Base-by-base conservation (phyloP, 2,113 vertebrate species). In the Hoplias malabaricus region DNA sequence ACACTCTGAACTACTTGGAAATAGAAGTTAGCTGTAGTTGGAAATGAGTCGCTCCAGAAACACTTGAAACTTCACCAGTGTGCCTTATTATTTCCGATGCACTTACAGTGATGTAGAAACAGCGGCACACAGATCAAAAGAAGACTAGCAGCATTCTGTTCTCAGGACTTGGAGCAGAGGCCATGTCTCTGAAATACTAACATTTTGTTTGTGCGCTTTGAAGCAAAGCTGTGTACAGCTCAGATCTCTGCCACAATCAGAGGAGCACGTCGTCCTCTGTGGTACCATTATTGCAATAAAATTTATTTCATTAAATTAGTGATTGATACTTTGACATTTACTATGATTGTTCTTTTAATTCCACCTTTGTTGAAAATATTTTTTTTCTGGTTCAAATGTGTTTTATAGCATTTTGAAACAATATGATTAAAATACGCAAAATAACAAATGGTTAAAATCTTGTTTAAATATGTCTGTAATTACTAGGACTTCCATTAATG, bases 181-280 rank as follows among this genome's bases (percentile, higher is more conserved):
- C 54, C 57, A 31, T 70, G 19, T 62, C 62, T 79, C 54, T 25
- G 75, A 82, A 21, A 43, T 82, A 82, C 73, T 83, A 87, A 88
- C 65, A 69, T 62, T 34, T 38, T 85, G 80, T 84, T 68, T 59
- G 56, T 85, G 85, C 87, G 86, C 82, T 87, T 89, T 88, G 85
- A 84, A 88, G 82, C 84, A 88, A 88, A 89, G 86, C 86, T 88
- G 75, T 82, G 79, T 82, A 82, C 69, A 69, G 43, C 78, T 77
- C 75, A 62, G 29, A 56, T 19, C 31, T 81, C 4, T 19, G 38
- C 68, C 36, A 65, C 85, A 75, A 73, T 29, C 54, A 53, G 48
- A 69, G 40, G 76, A 79, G 78, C 79, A 69, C 40, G 50, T 72
- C 65, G 42, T 34, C 54, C 56, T 79, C 77, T 40, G 75, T 33